Evolutionary conservation across 2,888 invertebrate genomes (phyloP).

Genomic region (Galerucella nymphaeae): DNA sequence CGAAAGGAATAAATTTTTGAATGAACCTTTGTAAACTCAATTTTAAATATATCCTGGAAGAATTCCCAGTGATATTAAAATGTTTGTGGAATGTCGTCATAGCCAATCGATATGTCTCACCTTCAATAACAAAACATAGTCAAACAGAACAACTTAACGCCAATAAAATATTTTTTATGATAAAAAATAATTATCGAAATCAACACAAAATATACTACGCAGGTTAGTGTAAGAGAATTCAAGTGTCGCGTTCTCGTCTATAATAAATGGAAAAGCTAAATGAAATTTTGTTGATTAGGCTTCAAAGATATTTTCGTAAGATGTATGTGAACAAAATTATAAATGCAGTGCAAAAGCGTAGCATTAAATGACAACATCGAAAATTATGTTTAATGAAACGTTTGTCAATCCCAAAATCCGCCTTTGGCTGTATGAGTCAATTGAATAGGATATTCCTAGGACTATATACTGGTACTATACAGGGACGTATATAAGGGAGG

Average conservation of each 20-base stretch:
- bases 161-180: background rate
- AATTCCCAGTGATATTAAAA: background rate
- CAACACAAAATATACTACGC: background rate
- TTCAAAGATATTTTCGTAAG: too few species aligned
- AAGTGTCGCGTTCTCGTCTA: background rate
- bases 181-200: background rate
- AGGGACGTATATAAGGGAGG: too few species aligned
- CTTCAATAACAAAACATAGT: background rate
- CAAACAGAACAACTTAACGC: background rate
- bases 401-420: too few species aligned
- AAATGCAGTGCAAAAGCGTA: too few species aligned
- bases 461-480: too few species aligned
- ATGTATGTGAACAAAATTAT: too few species aligned
- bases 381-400: too few species aligned
- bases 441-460: too few species aligned
- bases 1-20: too few species aligned
- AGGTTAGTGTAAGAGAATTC: background rate
- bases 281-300: background rate
- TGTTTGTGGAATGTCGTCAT: background rate
- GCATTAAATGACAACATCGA: too few species aligned
- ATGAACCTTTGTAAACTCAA: too few species aligned
- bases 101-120: background rate
- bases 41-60: background rate
- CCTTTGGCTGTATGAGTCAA: too few species aligned
- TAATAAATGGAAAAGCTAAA: background rate